Percentiles rank a stretch among this genome's conserved stretches.
Evolutionary conservation across 2,113 vertebrate genomes (phyloP).

Genomic region (Ibidorhyncha struthersii): DNA sequence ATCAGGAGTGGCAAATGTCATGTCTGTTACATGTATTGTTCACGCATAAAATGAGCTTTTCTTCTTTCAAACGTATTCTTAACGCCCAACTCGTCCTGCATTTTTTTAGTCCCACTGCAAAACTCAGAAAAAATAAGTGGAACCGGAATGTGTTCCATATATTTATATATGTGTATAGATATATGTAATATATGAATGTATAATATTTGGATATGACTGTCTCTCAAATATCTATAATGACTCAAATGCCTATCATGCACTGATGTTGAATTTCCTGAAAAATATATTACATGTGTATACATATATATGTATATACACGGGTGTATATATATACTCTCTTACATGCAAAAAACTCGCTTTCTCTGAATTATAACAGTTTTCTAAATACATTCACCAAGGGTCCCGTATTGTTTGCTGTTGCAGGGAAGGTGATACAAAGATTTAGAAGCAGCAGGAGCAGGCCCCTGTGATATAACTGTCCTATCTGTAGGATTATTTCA

Average conservation of each 20-base stretch:
- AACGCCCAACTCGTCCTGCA: neutral
- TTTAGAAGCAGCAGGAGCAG: neutral
- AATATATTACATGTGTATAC: neutral
- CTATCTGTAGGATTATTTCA: neutral
- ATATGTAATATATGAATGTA: neutral
- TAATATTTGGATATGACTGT: neutral
- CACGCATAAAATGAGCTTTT: neutral
- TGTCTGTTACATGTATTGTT: neutral
- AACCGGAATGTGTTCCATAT: neutral
- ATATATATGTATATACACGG: fast-evolving
- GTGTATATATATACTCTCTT: neutral
- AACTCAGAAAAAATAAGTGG: neutral
- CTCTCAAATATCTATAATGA: neutral
- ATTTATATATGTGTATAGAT: neutral
- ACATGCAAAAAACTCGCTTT: neutral
- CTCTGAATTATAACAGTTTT: neutral
- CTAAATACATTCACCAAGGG: neutral
- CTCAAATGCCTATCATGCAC: neutral
- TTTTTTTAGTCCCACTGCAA: neutral
- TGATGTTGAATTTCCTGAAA: neutral
- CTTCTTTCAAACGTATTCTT: neutral
- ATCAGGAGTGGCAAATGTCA: neutral
- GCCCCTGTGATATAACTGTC: neutral
- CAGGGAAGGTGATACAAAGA: neutral
- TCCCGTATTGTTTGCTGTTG: neutral